Conservation (phyloP, 2,888 invertebrate genomes). For the Caenorhabditis doughertyi region DNA sequence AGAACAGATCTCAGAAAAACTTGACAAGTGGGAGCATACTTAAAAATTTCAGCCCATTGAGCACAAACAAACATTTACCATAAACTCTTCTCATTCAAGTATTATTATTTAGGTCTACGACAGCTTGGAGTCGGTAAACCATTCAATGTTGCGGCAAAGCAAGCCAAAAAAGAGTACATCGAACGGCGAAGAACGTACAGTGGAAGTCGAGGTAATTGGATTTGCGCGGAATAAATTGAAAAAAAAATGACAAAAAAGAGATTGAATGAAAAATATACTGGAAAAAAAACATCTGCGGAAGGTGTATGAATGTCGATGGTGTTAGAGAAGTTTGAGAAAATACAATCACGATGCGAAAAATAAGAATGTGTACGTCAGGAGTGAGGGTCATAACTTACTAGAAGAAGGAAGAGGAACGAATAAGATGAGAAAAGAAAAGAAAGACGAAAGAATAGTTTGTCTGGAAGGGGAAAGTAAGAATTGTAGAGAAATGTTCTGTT, state of each 20-base stretch:
- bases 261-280: conserved; percentile 3
- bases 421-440: conserved; percentile 19
- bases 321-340: conserved; percentile 25
- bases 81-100: no score
- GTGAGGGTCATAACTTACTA: conserved; percentile 31
- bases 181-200: conserved; percentile 67
- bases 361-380: conserved; percentile 6
- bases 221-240: conserved; percentile 30
- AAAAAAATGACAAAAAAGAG: conserved; percentile 23
- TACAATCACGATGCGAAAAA: conserved; percentile 27
- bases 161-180: conserved; percentile 74
- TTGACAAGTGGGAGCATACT: no score
- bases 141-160: conserved; percentile 72
- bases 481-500: conserved; percentile 5
- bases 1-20: no score
- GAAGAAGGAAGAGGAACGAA: background rate
- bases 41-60: no score
- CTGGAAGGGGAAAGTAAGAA: conserved; percentile 18
- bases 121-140: conserved; percentile 72
- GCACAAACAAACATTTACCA: background rate
- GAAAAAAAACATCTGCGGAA: conserved; percentile 47
- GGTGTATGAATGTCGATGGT: conserved; percentile 18
- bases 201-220: conserved; percentile 62
- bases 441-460: conserved; percentile 18
- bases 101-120: conserved; percentile 67